These are phyloP conservation scores for Hyperopisus bebe DNA, from an alignment of 2,113 vertebrate species.

Conservation along the genomic window DNA sequence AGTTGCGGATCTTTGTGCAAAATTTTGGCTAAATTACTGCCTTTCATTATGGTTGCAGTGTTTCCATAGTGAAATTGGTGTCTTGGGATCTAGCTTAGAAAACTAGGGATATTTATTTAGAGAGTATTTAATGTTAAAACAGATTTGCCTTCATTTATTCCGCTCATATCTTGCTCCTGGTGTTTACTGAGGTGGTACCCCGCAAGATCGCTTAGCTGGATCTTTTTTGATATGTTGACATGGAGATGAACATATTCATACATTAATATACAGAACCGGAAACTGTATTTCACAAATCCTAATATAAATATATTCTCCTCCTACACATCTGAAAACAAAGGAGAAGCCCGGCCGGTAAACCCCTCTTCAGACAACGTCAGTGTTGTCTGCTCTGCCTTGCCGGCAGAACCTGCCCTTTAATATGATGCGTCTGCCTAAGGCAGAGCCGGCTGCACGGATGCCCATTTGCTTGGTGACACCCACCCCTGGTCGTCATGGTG, in stretches of 20 bases:
- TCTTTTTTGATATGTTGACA: not conserved
- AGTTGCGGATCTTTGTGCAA: not conserved
- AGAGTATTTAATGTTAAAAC: not conserved
- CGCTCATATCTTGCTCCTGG: not conserved
- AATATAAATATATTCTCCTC: not conserved
- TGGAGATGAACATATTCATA: not conserved
- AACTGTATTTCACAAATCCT: not conserved
- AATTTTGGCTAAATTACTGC: constrained; percentile 6
- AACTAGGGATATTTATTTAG: constrained; percentile 4
- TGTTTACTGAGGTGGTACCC: not conserved
- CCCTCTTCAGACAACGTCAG: not conserved
- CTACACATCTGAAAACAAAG: not conserved
- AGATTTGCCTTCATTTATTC: constrained; percentile 2
- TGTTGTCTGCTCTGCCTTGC: not conserved
- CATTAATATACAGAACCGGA: not conserved
- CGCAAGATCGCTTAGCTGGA: not conserved
- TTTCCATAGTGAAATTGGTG: constrained; percentile 9
- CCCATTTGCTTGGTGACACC: constrained; percentile 9
- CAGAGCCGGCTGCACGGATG: not conserved
- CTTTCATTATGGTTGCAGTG: not conserved
- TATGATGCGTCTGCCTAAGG: not conserved
- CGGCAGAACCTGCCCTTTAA: not conserved
- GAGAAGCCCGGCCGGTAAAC: not conserved
- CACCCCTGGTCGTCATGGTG: constrained; percentile 54
- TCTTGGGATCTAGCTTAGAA: constrained; percentile 2